A percentile compares a stretch with the other conserved stretches of the same genome.
Conservation (phyloP, 2,888 invertebrate genomes). For the Hydropsyche betteni region DNA sequence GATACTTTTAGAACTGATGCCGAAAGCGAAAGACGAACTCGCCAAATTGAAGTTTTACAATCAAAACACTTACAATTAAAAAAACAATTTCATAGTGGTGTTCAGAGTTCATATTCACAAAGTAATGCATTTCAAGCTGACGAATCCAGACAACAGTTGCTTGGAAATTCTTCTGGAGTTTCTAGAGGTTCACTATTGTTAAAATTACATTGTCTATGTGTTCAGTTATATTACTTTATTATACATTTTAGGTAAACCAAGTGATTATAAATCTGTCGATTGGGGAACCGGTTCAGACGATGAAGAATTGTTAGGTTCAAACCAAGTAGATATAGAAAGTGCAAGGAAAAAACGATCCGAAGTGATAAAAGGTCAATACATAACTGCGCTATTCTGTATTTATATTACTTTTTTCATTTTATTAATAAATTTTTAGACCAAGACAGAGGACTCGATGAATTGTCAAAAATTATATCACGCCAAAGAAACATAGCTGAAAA, state of each 20-base stretch:
- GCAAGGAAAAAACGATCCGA: conserved; percentile 20
- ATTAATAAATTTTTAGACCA: conserved; percentile 66
- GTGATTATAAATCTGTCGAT: conserved; percentile 43
- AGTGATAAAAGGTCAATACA: conserved; percentile 45
- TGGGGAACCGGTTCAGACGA: conserved; percentile 51
- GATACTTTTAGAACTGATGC: conserved; percentile 64
- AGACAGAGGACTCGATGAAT: conserved; percentile 77
- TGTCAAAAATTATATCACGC: conserved; percentile 77
- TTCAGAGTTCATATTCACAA: conserved; percentile 48
- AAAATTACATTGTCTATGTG: not conserved
- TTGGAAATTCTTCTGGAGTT: conserved; percentile 45
- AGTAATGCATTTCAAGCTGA: conserved; percentile 44
- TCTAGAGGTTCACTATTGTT: conserved; percentile 17
- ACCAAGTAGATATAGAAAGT: conserved; percentile 25
- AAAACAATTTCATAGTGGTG: conserved; percentile 57
- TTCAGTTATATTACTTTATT: conserved; percentile 3
- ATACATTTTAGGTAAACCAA: conserved; percentile 57
- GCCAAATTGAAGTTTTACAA: conserved; percentile 69
- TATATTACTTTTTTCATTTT: not conserved
- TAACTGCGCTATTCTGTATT: not conserved
- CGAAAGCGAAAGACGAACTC: conserved; percentile 70
- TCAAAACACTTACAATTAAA: conserved; percentile 69
- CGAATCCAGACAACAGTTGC: conserved; percentile 48
- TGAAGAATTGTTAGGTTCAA: conserved; percentile 47
- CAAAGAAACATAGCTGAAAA: conserved; percentile 80